Base-by-base conservation (phyloP, 2,888 invertebrate genomes). In the Tupiocoris notatus region DNA sequence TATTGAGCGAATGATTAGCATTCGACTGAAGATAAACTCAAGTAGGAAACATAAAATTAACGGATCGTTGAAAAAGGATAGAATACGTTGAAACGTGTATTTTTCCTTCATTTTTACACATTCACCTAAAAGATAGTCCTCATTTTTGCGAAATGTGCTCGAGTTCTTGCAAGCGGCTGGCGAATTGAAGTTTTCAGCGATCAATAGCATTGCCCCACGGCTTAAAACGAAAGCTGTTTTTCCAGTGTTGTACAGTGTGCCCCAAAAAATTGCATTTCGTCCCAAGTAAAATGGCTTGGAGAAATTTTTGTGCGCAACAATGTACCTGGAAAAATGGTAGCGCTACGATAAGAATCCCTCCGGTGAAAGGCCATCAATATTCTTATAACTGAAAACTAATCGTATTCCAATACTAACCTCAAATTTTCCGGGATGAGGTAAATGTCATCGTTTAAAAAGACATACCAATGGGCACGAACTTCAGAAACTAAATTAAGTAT, bases 191-290 rank as follows among this genome's bases (percentile, higher is more conserved):
- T 82, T 83, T 9, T 82, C 79, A n/a, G 84, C 81, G 21, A 88
- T 81, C 59, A 83, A 82, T 6, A 79, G 74, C 54, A 88, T 79
- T 22, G 85, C 83, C n/a, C 85, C 86, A 80, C 81, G 83, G 81
- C 88, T 88, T 61, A 89, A 82, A 75, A 86, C 86, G 81, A 87
- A 88, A 24, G 88, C 88, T 59, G 88, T 87, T 79, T 86, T 83
- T 1, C 86, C 87, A 3, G 85, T 83, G 81, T 89, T 88, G 78
- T 88, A 88, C 21, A 83, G 81, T 65, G 85, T 85, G 24, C 85
- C 85, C 88, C 88, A 88, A 80, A 88, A 85, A 73, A 83, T 82
- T 18, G 87, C 84, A 9, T 87, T 83, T 81, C 88, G 86, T 0
- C 88, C 88, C 70, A 88, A 82, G 83, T 89, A 89, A 83, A 86